Conservation (phyloP, 2,888 invertebrate genomes). For the Amphipyra berbera region DNA sequence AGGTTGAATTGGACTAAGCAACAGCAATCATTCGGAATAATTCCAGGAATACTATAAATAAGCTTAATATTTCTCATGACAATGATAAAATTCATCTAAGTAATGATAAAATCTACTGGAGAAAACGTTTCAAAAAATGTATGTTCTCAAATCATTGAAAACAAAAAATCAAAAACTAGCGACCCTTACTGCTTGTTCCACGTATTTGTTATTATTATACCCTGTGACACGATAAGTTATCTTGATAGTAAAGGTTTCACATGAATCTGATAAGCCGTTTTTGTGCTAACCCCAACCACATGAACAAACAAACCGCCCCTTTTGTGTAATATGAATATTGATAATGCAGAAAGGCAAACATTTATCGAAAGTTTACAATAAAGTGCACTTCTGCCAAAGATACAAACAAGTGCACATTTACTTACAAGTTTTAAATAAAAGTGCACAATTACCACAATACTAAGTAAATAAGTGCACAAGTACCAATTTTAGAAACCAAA, state of each 20-base stretch:
- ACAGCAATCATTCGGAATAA: slow-evolving; percentile 4
- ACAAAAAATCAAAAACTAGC: slow-evolving; percentile 5
- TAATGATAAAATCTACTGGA: no score
- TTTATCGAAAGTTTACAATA: no score
- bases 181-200: slow-evolving; percentile 29
- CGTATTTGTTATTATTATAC: slow-evolving; percentile 43
- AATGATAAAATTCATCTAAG: no score
- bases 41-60: not conserved
- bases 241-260: slow-evolving; percentile 31
- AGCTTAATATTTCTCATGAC: no score
- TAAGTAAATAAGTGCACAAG: no score
- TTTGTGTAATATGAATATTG: slow-evolving; percentile 3
- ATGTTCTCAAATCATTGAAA: not conserved
- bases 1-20: slow-evolving; percentile 1
- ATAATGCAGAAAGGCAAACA: not conserved
- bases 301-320: slow-evolving; percentile 37
- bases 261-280: slow-evolving; percentile 47
- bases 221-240: slow-evolving; percentile 38
- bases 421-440: not conserved
- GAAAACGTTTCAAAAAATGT: no score
- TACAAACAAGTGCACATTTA: no score
- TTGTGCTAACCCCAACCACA: slow-evolving; percentile 32
- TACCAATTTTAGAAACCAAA: no score
- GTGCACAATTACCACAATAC: not conserved
- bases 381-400: no score